Conservation (phyloP, 2,113 vertebrate genomes). For the Alethe diademata region DNA sequence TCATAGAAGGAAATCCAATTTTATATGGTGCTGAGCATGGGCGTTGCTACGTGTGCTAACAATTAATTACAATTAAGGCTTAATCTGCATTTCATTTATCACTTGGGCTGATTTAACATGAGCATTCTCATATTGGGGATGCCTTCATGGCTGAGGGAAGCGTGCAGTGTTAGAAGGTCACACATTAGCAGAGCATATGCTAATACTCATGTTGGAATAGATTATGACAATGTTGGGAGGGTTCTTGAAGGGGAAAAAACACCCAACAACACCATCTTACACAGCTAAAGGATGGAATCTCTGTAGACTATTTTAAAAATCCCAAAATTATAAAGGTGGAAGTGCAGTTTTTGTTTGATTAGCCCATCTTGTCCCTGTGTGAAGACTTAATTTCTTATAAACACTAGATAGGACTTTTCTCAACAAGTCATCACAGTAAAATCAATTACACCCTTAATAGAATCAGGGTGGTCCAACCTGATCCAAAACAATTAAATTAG, state of each 20-base stretch:
- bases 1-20: constrained; percentile 20
- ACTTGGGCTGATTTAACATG: not conserved
- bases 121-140: not conserved
- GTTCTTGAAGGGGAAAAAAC: not conserved
- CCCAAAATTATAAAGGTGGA: not conserved
- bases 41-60: not conserved
- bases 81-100: constrained; percentile 36
- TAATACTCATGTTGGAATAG: not conserved
- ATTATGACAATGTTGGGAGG: not conserved
- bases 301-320: not conserved
- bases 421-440: not conserved
- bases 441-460: not conserved
- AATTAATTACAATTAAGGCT: constrained; percentile 52
- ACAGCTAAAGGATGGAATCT: not conserved
- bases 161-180: not conserved
- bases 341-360: not conserved
- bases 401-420: not conserved
- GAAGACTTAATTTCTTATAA: not conserved
- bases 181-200: not conserved
- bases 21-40: not conserved
- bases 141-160: not conserved
- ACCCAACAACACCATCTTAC: not conserved
- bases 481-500: not conserved
- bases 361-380: not conserved
- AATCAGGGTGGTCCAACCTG: not conserved